Base-by-base conservation (phyloP, 2,888 invertebrate genomes). In the Amiota communis region DNA sequence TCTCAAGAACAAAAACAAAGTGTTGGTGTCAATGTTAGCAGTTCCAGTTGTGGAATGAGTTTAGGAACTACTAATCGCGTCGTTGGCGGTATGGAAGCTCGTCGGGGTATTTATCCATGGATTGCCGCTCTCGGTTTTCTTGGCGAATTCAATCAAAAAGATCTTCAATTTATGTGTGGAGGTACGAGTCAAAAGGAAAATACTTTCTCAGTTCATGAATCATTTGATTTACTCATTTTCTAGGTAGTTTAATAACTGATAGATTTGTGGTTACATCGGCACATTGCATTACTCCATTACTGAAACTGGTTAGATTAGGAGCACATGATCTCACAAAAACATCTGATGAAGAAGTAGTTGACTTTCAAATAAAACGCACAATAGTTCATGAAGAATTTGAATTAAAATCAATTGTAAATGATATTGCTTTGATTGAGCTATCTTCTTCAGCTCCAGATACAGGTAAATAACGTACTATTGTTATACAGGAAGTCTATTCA, bases 391-490 rank as follows among this genome's bases (percentile, higher is more conserved):
- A 95, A 77, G 83, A 91, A 1, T 97, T 94, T 89, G 92, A 91
- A 85, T 84, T 93, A 0, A 90, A 89, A 1, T 88, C 91, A 0
- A 93, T 92, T 82, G 92, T 92, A 36, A 95, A 95, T 84, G 97
- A 98, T 86, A 94, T 98, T 76, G 97, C 94, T 0, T 86, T 98
- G 13, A 88, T 97, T 0, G 92, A 92, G 75, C 88, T 96, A 59
- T 88, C 90, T 13, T n/a, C 63, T 23, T n/a, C 76, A 36, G 85
- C 85, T 9, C 76, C 81, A 11, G 76, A 81, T 72, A 86, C 82
- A 72, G 81, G 89, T 89, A 78, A 74, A n/a, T 20, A 13, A 10
- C 12, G 12, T n/a, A n/a, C n/a, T n/a, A n/a, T 61, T 17, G 6
- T 36, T 6, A 36, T 36, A 36, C 6, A 36, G 36, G 36, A 36